Base-by-base conservation (phyloP, 2,797 vertebrate genomes). In the Iguana delicatissima region DNA sequence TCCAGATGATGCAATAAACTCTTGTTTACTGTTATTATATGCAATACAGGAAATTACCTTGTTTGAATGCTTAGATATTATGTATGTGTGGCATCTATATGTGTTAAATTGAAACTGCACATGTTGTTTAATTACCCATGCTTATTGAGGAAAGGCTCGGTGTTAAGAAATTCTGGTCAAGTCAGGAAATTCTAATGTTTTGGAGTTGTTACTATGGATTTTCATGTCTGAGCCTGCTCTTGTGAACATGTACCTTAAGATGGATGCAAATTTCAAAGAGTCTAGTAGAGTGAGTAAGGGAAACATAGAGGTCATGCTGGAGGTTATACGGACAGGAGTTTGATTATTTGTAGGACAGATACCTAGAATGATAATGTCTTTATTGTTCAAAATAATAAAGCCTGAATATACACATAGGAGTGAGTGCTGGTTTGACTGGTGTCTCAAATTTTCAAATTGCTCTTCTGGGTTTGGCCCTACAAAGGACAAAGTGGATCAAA, bases 1-100 rank as follows among this genome's bases (percentile, higher is more conserved):
- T 93, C 85, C 76, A 1, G 38, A 0, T 91, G 92, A 85, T 87
- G 57, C 84, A 95, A 90, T 91, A 87, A 80, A 88, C 93, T 93
- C 93, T 94, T 95, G 9, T 92, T 92, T 92, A 92, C 77, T 84
- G 67, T 80, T 92, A 94, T 89, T 82, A 89, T 46, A 18, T 29
- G 35, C 93, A 89, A 90, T 92, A 26, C 91, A 92, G 80, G 88
- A 88, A 95, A 92, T 80, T 64, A 64, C 84, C 57, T 84, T 32
- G 72, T 91, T 92, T 80, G 86, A 9, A 87, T 87, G 91, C 94
- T 95, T 92, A 2, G 84, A 90, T 92, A 92, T 86, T 26, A 89
- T 94, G 81, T 89, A 94, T 86, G 50, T 92, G 83, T 57, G 89
- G 38, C 62, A 85, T 73, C 91, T 91, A 14, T 90, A 90, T 79